Base-by-base conservation (phyloP, 2,113 vertebrate genomes). In the Corvus moneduloides region DNA sequence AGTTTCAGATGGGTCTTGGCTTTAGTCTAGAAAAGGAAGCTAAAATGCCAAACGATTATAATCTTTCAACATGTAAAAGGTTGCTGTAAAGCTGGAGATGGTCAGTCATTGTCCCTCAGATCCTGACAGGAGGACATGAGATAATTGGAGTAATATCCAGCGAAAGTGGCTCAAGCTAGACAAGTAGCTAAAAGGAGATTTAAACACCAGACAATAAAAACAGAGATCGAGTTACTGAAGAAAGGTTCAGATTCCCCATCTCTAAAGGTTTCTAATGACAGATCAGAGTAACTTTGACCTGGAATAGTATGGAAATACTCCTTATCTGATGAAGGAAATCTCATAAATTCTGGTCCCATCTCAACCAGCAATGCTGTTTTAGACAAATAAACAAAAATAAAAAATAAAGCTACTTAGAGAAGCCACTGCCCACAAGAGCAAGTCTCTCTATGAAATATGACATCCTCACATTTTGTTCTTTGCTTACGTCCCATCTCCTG, bases 1-100 rank as follows among this genome's bases (percentile, higher is more conserved):
- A 11, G 30, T 80, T 73, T 77, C 63, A 52, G 9, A 26, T 32
- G 22, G n/a, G 16, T 41, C n/a, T 83, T 58, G 32, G 49, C 32
- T 78, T 94, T 89, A 32, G 61, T 81, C 80, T 63, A 75, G 33
- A 74, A 63, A 86, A 84, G 16, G 23, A 93, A 67, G 54, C 4
- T 82, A 73, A 82, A 91, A 85, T 32, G 41, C 8, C n/a, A 1
- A 41, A 75, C 76, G 44, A 86, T 52, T 20, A 86, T 54, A 62
- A 51, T 51, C 4, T 12, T 81, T 23, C 59, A 59, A 51, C 22
- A 59, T 0, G 0, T 44, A 44, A 84, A 91, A 69, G 0, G 3
- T 30, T 90, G 30, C 11, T 77, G 22, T 43, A 74, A 75, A 94
- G 46, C 51, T 87, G 61, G 49, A 78, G 35, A 59, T 58, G 43